A percentile compares a stretch with the other conserved stretches of the same genome.
Conservation (phyloP, 2,797 vertebrate species). For the Moxostoma hubbsi region DNA sequence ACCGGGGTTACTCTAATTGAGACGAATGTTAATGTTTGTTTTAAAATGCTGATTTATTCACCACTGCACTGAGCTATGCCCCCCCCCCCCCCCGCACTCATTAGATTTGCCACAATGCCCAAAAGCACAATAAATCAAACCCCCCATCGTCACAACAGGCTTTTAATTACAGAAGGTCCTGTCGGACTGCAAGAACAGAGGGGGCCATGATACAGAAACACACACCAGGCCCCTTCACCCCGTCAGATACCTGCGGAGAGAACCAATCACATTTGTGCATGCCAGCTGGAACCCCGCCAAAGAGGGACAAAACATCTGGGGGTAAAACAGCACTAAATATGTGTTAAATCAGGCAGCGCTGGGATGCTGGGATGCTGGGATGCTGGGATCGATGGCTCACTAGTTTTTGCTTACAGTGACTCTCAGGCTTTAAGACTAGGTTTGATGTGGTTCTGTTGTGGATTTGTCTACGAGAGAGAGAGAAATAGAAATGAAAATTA, state of each 20-base stretch:
- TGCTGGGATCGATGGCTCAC: slow-evolving; percentile 10
- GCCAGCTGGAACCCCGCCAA: slow-evolving; percentile 31
- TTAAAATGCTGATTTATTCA: slow-evolving; percentile 29
- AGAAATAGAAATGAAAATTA: background rate
- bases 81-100: slow-evolving; percentile 1
- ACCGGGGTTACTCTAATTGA: slow-evolving; percentile 6
- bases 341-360: slow-evolving; percentile 32
- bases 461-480: background rate
- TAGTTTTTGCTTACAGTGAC: slow-evolving; percentile 36
- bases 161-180: slow-evolving; percentile 72
- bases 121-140: slow-evolving; percentile 58
- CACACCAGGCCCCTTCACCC: background rate
- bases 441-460: too few species aligned
- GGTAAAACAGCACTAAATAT: slow-evolving; percentile 24
- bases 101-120: slow-evolving; percentile 44
- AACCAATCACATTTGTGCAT: slow-evolving; percentile 16
- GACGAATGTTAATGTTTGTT: slow-evolving; percentile 8
- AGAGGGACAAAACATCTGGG: slow-evolving; percentile 17
- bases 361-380: too few species aligned
- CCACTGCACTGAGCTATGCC: slow-evolving; percentile 7
- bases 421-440: background rate
- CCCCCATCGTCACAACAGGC: slow-evolving; percentile 62
- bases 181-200: slow-evolving; percentile 59
- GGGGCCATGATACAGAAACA: slow-evolving; percentile 48
- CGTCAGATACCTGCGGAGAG: slow-evolving; percentile 30